Evolutionary conservation across 2,113 vertebrate species (phyloP).

Genomic region (Lamprologus ornatipinnis): DNA sequence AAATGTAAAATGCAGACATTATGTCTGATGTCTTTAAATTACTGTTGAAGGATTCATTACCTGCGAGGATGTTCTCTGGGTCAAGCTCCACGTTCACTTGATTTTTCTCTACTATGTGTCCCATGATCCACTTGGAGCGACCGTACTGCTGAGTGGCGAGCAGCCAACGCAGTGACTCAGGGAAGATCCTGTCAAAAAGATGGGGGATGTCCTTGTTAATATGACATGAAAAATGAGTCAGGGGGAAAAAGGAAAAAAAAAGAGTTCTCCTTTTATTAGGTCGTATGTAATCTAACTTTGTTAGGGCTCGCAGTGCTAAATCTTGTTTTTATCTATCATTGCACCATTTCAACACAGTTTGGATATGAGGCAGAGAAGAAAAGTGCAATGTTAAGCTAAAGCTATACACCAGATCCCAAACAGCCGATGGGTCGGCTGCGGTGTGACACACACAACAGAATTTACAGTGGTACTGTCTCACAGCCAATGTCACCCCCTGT

Average conservation of each 20-base stretch:
- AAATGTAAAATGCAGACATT: background rate
- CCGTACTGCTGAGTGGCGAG: slow-evolving; percentile 91
- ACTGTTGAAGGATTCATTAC: slow-evolving; percentile 52
- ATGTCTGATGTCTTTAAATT: background rate
- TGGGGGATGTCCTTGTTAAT: slow-evolving; percentile 8
- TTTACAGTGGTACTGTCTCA: background rate
- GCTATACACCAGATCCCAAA: background rate
- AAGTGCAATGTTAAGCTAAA: background rate
- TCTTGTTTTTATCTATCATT: background rate
- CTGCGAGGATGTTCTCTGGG: slow-evolving; percentile 80
- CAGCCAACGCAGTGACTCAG: slow-evolving; percentile 94
- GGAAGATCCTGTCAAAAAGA: slow-evolving; percentile 80
- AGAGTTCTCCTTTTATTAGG: background rate
- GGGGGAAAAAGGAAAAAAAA: background rate
- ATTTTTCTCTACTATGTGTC: slow-evolving; percentile 83
- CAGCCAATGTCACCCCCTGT: background rate
- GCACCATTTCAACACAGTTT: background rate
- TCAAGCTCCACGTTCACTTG: slow-evolving; percentile 72
- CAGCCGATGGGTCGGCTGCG: background rate
- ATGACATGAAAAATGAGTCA: background rate
- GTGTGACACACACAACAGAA: background rate
- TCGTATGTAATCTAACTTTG: background rate
- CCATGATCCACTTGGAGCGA: slow-evolving; percentile 84
- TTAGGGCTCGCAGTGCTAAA: background rate
- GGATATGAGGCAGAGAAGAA: background rate